Base-by-base conservation (phyloP, 2,888 invertebrate species). In the Tyria jacobaeae region DNA sequence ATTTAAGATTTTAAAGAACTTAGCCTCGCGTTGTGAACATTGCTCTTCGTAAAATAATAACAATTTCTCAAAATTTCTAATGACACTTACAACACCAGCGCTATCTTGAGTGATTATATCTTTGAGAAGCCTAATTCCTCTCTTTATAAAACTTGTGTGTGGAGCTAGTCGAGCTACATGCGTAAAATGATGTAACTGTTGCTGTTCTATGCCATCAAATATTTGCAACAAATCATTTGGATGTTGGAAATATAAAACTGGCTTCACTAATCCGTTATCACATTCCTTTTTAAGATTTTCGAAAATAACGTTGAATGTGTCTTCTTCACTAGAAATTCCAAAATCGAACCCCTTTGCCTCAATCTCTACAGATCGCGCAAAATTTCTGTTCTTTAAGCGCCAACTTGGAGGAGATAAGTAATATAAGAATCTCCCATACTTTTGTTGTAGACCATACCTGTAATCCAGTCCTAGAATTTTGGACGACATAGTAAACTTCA, bases 341-440 rank as follows among this genome's bases (percentile, higher is more conserved):
- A 89, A 85, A 78, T 91, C 92, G 71, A 94, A 94, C 44, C 93
- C 93, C 71, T 83, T 89, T 3, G 85, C 87, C 80, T 91, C 90
- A 68, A 94, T 93, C 82, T 94, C 93, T 27, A 91, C 65, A 15
- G 94, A 93, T 37, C 73, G 82, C 21, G 94, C 93, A 73, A 93
- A 94, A 55, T 89, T 88, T 76, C 95, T 95, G 73, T 95, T 87
- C 66, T 91, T 85, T 47, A 84, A 81, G 27, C 95, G 91, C 96
- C 96, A 96, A 34, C 90, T 88, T 48, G 95, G 91, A 1, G 96
- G 96, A 44, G 96, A 95, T n/a, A 96, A 85, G 76, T 95, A 94
- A 82, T 95, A 95, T n/a, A 96, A 87, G 87, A 96, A 96, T 74
- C 95, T 94, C 57, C 96, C 96, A 82, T 96, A 96, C 84, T 95